Base-by-base conservation (phyloP, 1,140 invertebrate genomes). In the Zaprionus capensis region DNA sequence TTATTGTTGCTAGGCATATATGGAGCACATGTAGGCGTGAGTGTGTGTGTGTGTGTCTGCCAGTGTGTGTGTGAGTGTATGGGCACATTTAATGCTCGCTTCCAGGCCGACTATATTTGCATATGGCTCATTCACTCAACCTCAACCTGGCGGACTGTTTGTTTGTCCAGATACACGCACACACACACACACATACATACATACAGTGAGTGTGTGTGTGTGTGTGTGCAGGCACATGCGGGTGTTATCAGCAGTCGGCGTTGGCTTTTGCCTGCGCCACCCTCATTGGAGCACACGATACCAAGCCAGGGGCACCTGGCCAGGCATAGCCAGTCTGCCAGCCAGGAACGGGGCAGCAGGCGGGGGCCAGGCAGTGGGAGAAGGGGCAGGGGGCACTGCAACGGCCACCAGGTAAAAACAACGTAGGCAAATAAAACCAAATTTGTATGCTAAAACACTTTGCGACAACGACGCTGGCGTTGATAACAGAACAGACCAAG, bases 401-500 rank as follows among this genome's bases (percentile, higher is more conserved):
- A n/a, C 46, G 53, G n/a, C 34, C 15, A 55, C 17, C 22, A 58
- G 17, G 44, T 69, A 68, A 62, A 70, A 74, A 67, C 71, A 73
- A 68, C 55, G 64, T 56, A 67, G 82, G 79, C 78, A 88, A 88
- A 88, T 85, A 88, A 88, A 88, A 88, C 85, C 85, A 82, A 90
- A 90, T 90, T 86, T 90, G 79, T 90, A 90, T 90, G 85, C 85
- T 91, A 91, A 91, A 91, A 91, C 85, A 90, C 86, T 90, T 91
- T 90, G 85, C 84, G 68, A 61, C 26, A 36, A 14, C 75, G 36
- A 26, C 62, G 71, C 70, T 71, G 75, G 65, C 56, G 58, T 76
- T 82, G 81, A 82, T 82, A 82, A 82, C n/a, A 17, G 41, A 81
- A 82, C n/a, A 17, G 41, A 46, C 38, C 15, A n/a, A n/a, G 41